Base-by-base conservation (phyloP, 2,797 vertebrate species). In the Distichodus sexfasciatus region DNA sequence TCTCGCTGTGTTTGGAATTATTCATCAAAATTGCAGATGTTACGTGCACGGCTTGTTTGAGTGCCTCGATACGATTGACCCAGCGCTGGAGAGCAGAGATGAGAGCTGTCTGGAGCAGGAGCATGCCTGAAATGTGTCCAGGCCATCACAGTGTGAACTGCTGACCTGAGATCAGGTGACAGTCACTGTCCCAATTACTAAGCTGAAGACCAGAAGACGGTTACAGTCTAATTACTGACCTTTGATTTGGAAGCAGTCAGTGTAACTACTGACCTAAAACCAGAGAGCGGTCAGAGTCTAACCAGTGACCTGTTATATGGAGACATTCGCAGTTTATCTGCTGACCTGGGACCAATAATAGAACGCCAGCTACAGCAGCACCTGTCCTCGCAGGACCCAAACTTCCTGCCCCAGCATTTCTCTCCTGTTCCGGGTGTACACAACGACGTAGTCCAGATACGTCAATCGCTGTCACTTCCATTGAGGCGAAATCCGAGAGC, bases 1-100 rank as follows among this genome's bases (percentile, higher is more conserved):
- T 71, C 58, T 62, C 17, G 46, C 48, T 65, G 65, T 70, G 68
- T 55, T 73, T 10, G 33, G 71, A 79, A 80, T 82, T 76, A 80
- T 82, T 80, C 51, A 82, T 72, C 50, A 66, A 75, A 68, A 69
- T 57, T 55, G 53, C 46, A 41, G 51, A 65, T 64, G 51, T 78
- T 76, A 67, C 70, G 47, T 77, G 68, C 53, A 17, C 38, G 21
- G 55, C 66, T 71, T 77, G 64, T 57, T 28, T 66, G 47, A 75
- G 53, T 43, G 15, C 58, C 51, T 66, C 58, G 33, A 23, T 40
- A 60, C 15, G 66, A 64, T 59, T 72, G 66, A 64, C 70, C 66
- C 35, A 43, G 61, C 58, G 26, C 36, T 26, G 23, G 23, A 44
- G 17, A 31, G 14, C 12, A 51, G 33, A 58, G 21, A 57, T 24